Conservation (phyloP, 2,113 vertebrate genomes). For the Melierax canorus region DNA sequence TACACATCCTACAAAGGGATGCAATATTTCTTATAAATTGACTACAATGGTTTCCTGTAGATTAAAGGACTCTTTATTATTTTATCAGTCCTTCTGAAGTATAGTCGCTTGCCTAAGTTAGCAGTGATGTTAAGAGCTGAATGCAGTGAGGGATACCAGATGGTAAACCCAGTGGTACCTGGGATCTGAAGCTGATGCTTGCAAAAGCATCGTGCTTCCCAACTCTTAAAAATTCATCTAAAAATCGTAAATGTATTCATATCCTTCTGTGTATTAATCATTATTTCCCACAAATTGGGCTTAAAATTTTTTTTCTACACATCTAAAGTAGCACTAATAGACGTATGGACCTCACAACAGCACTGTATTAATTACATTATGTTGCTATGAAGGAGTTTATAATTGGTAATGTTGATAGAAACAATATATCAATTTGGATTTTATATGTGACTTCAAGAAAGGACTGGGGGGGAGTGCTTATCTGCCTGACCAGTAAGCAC, state of each 20-base stretch:
- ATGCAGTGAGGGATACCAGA: conserved; percentile 72
- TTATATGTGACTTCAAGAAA: background rate
- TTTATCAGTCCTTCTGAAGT: conserved; percentile 80
- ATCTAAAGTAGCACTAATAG: background rate
- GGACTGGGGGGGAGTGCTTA: background rate
- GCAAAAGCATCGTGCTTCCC: background rate
- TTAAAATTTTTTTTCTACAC: background rate
- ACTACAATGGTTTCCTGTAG: conserved; percentile 83
- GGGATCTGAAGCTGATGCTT: conserved; percentile 13
- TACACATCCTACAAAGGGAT: conserved; percentile 83
- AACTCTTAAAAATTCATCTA: background rate
- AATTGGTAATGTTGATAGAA: background rate
- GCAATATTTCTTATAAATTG: conserved; percentile 87
- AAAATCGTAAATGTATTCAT: background rate
- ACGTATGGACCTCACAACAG: background rate
- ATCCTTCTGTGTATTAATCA: background rate
- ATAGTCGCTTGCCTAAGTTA: conserved; percentile 70
- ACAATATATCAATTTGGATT: conserved; percentile 1
- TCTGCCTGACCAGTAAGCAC: background rate
- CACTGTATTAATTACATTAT: background rate
- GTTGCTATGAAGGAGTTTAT: background rate
- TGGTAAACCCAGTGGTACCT: conserved; percentile 62
- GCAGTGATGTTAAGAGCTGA: conserved; percentile 62
- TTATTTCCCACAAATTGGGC: conserved; percentile 5
- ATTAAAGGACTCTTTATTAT: conserved; percentile 86